Percentiles rank a stretch among this genome's conserved stretches.
phyloP scores from a whole-genome alignment of 2,888 invertebrate species.

The Stenichneumon culpator region DNA sequence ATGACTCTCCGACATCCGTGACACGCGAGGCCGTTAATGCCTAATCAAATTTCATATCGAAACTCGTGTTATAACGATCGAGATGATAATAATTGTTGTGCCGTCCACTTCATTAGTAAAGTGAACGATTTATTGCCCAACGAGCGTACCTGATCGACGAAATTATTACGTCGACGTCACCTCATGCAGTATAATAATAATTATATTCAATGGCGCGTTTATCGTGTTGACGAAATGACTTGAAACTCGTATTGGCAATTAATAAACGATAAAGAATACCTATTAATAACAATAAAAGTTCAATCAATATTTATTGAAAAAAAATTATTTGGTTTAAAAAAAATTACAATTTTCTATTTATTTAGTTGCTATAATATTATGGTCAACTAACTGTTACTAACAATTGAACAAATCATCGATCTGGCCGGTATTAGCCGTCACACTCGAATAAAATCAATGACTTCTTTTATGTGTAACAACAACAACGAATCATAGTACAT shows the following conservation, averaged over 20 bases:
- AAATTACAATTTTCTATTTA: too few species aligned
- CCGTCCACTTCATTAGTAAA: neutral
- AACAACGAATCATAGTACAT: too few species aligned
- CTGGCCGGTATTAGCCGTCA: too few species aligned
- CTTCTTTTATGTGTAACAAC: too few species aligned
- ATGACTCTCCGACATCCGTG: too few species aligned
- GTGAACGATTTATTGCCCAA: neutral
- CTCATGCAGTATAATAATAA: neutral
- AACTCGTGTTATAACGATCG: conserved; percentile 14
- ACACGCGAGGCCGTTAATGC: conserved; percentile 26
- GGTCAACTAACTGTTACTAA: too few species aligned
- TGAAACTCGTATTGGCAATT: neutral
- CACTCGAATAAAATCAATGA: too few species aligned
- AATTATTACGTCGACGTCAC: neutral
- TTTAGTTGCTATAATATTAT: too few species aligned
- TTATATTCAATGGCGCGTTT: neutral
- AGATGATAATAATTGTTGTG: conserved; percentile 3
- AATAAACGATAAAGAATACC: neutral
- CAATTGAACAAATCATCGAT: too few species aligned
- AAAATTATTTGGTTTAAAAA: neutral
- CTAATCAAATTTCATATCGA: conserved; percentile 29
- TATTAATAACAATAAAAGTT: neutral
- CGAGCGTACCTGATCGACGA: neutral
- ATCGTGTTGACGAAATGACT: neutral
- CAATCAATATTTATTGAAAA: neutral